phyloP scores from a whole-genome alignment of 2,888 invertebrate species.

The Glaucopsyche alexis region DNA sequence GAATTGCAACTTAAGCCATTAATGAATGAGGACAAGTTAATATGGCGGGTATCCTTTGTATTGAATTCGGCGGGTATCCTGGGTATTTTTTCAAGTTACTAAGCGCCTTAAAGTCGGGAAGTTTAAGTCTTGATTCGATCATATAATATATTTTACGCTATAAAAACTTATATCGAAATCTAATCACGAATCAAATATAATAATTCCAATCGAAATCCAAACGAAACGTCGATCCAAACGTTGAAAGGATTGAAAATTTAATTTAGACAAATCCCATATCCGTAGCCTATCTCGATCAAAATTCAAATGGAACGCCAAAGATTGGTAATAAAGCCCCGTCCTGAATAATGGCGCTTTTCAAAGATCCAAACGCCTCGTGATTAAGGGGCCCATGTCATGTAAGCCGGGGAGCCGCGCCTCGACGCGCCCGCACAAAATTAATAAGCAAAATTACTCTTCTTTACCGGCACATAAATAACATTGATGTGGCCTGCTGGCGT shows the following conservation, averaged over 20 bases:
- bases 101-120: no score
- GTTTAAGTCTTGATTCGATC: background rate
- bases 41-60: no score
- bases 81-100: no score
- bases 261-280: slow-evolving; percentile 37
- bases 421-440: slow-evolving; percentile 65
- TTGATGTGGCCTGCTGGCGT: slow-evolving; percentile 67
- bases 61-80: no score
- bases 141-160: background rate
- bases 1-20: no score
- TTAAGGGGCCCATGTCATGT: slow-evolving; percentile 62
- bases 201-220: slow-evolving; percentile 3
- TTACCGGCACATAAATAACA: slow-evolving; percentile 70
- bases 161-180: background rate
- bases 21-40: no score
- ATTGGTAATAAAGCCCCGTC: slow-evolving; percentile 38
- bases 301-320: slow-evolving; percentile 42
- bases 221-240: slow-evolving; percentile 3
- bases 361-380: slow-evolving; percentile 49
- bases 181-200: background rate
- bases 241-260: slow-evolving; percentile 40
- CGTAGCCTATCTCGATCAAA: slow-evolving; percentile 41
- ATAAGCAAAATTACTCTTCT: slow-evolving; percentile 73
- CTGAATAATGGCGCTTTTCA: slow-evolving; percentile 51
- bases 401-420: slow-evolving; percentile 61